Evolutionary conservation across 2,888 invertebrate genomes (phyloP).

Genomic region (Leptogaster cylindrica): DNA sequence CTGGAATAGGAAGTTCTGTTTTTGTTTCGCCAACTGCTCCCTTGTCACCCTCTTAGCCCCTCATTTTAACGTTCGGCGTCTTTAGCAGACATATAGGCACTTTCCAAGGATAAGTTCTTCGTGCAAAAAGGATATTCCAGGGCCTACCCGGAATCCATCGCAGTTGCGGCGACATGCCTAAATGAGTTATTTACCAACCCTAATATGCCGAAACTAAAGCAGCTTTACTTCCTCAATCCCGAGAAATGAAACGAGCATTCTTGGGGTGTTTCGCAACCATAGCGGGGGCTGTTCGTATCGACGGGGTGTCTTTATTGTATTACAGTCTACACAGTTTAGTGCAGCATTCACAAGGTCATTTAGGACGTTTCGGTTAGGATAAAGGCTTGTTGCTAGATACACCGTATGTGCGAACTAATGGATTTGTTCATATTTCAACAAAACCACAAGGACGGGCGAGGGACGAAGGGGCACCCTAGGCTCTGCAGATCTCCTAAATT

Average conservation of each 20-base stretch:
- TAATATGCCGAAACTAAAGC: slow-evolving; percentile 25
- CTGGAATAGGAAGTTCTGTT: too few relatives aligned
- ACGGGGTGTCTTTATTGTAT: slow-evolving; percentile 45
- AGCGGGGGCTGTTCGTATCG: slow-evolving; percentile 16
- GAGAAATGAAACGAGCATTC: neutral
- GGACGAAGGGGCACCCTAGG: neutral
- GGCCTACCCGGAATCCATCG: slow-evolving; percentile 24
- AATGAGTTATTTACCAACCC: slow-evolving; percentile 40
- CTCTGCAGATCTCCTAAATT: slow-evolving; percentile 42
- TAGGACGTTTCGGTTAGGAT: slow-evolving; percentile 43
- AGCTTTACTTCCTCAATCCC: slow-evolving; percentile 27
- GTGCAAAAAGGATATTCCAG: slow-evolving; percentile 22
- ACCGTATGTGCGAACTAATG: slow-evolving; percentile 38
- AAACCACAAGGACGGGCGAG: neutral
- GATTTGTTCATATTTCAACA: slow-evolving; percentile 46
- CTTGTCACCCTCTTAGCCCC: slow-evolving; percentile 24
- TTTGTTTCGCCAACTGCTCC: slow-evolving; percentile 11
- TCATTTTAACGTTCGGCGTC: slow-evolving; percentile 11
- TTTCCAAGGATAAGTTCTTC: slow-evolving; percentile 28
- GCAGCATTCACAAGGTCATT: slow-evolving; percentile 46
- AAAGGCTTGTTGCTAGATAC: slow-evolving; percentile 41
- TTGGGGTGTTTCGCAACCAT: slow-evolving; percentile 3
- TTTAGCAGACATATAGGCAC: slow-evolving; percentile 22
- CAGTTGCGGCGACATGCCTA: slow-evolving; percentile 37
- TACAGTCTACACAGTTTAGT: slow-evolving; percentile 43